Base-by-base conservation (phyloP, 2,113 vertebrate species). In the Nestor notabilis region DNA sequence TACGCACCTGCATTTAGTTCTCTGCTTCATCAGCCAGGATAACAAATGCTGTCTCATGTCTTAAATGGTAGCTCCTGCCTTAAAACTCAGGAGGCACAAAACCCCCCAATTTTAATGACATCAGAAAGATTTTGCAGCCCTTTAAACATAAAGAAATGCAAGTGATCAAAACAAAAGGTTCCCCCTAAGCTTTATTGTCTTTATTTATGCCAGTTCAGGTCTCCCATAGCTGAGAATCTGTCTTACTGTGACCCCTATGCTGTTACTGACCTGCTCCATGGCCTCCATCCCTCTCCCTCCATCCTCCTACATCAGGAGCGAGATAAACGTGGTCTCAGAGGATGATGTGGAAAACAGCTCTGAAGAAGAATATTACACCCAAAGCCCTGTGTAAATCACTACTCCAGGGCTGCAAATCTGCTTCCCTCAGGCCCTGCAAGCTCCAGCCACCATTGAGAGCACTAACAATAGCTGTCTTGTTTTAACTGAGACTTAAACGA, bases 401-500 rank as follows among this genome's bases (percentile, higher is more conserved):
- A 2, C 56, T 41, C 56, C 1, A 1, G 20, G 37, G 37, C 82
- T 88, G 82, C n/a, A 74, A 66, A 90, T 61, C 37, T 29, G 5
- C 15, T 78, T 70, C 50, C 11, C 58, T 70, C 90, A 53, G 70
- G 28, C 10, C 37, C 63, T 55, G 72, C 9, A 41, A 71, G 39
- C 46, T 87, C 78, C 83, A 87, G 77, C 39, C 47, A 3, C 65
- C 91, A 68, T 5, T 3, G 10, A 95, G 53, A 83, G 81, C 87
- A 56, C 35, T 33, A 95, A 96, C 93, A 92, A 95, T 78, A 83
- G 90, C 13, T 1, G 7, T 50, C 83, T 93, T 96, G 91, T 97
- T 90, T 84, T 21, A 78, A 78, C 65, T 0, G 1, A 79, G 81
- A 47, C 69, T 83, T 72, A 49, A 85, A 87, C 39, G 21, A 71